A percentile compares a stretch with the other conserved stretches of the same genome.
phyloP scores from a whole-genome alignment of 2,797 vertebrate species.

The Prionace glauca region DNA sequence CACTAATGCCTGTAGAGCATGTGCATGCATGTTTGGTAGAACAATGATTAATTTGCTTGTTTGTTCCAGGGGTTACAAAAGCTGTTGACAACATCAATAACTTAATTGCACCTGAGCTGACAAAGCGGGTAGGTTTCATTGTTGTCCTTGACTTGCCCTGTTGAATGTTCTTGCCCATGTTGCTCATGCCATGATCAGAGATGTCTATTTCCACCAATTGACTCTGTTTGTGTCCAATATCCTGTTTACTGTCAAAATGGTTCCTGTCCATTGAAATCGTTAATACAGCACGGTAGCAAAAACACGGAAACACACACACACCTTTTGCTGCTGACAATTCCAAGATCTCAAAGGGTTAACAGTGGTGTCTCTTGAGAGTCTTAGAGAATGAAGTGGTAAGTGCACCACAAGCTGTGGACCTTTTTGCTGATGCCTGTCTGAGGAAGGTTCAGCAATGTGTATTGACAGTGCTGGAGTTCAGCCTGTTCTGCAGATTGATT shows the following conservation, averaged over 20 bases:
- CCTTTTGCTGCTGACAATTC: not conserved
- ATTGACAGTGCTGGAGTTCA: not conserved
- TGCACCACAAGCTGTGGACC: not conserved
- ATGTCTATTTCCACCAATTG: not conserved
- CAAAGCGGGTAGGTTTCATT: constrained; percentile 91
- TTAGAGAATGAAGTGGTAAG: not conserved
- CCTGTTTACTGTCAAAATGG: not conserved
- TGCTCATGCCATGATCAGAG: not conserved
- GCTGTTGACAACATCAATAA: constrained; percentile 99
- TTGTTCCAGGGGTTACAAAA: constrained; percentile 98
- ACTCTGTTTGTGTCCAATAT: too few species aligned
- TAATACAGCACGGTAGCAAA: not conserved
- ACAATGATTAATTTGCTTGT: constrained; percentile 87
- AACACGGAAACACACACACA: not conserved
- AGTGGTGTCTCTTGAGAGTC: not conserved
- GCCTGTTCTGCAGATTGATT: not conserved
- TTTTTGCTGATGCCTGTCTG: not conserved
- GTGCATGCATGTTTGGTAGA: constrained; percentile 50
- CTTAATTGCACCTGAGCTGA: constrained; percentile 93
- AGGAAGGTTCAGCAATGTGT: not conserved
- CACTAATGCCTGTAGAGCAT: constrained; percentile 63
- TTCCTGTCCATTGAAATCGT: not conserved
- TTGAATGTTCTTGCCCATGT: not conserved
- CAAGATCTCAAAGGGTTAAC: not conserved
- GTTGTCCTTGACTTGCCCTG: constrained; percentile 49